Conservation (phyloP, 2,113 vertebrate species). For the Elachura formosa region DNA sequence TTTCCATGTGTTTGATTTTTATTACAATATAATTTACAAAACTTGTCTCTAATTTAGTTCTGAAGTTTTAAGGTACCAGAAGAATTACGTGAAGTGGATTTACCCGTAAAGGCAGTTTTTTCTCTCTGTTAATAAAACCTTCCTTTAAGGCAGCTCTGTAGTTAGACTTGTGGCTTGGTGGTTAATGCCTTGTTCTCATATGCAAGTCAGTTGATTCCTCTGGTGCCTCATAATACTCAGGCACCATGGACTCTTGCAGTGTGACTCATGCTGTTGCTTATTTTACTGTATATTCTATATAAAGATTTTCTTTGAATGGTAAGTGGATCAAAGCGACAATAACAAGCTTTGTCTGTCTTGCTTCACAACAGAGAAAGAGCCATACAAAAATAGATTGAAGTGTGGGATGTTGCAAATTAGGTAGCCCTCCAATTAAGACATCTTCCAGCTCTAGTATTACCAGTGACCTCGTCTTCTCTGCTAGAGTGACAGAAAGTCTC, state of each 20-base stretch:
- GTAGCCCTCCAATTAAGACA: neutral
- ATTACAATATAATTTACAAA: neutral
- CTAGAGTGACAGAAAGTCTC: neutral
- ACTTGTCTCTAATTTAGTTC: neutral
- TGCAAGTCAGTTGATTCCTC: conserved; percentile 47
- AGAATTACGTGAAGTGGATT: neutral
- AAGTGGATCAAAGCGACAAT: conserved; percentile 15
- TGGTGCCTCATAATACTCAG: neutral
- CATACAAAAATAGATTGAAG: neutral
- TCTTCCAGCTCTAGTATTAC: neutral
- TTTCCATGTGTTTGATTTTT: neutral
- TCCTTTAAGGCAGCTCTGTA: conserved; percentile 29
- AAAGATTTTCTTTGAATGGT: neutral
- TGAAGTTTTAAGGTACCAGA: neutral
- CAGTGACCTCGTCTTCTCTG: neutral
- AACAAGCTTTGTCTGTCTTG: neutral
- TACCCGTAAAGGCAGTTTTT: conserved; percentile 8
- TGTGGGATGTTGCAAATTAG: neutral
- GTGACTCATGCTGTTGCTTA: neutral
- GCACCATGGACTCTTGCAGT: neutral
- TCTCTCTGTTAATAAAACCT: conserved; percentile 5
- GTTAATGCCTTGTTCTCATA: conserved; percentile 39
- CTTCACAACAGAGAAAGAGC: neutral
- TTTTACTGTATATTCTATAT: conserved; percentile 8
- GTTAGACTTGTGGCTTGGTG: conserved; percentile 34